These are phyloP conservation scores for Eulemur albifrons DNA, from an alignment of 2,797 vertebrate genomes.

Conservation along the genomic window DNA sequence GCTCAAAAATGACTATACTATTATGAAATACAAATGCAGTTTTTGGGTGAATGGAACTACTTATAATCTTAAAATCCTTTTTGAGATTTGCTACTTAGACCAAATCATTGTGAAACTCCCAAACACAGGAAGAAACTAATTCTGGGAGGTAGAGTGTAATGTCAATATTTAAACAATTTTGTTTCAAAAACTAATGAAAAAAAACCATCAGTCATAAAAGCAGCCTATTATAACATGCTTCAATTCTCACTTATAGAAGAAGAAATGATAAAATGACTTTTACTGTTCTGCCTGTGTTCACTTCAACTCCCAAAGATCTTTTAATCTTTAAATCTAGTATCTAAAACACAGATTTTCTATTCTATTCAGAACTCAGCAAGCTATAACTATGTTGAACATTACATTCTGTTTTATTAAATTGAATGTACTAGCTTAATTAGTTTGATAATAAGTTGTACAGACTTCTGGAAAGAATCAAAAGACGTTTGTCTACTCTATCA, in stretches of 20 bases:
- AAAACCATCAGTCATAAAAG: not conserved
- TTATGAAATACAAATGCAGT: not conserved
- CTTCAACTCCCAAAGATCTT: not conserved
- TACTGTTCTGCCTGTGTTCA: not conserved
- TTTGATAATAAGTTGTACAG: conserved; percentile 1
- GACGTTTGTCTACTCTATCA: not conserved
- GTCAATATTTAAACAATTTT: not conserved
- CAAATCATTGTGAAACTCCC: not conserved
- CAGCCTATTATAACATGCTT: not conserved
- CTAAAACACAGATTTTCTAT: not conserved
- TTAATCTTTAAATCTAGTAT: not conserved
- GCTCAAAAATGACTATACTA: not conserved
- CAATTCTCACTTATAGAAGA: not conserved
- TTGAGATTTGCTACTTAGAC: not conserved
- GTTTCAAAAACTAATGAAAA: not conserved
- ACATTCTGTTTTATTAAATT: conserved; percentile 10
- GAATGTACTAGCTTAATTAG: conserved; percentile 18
- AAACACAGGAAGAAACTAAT: conserved; percentile 9
- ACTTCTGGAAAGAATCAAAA: conserved; percentile 42
- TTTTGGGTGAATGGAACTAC: not conserved
- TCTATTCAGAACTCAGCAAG: not conserved
- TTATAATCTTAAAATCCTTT: not conserved
- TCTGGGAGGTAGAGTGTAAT: not conserved
- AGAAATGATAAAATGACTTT: not conserved
- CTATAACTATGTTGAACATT: not conserved